Evolutionary conservation across 2,797 vertebrate species (phyloP).

Genomic region (Simalia tracyae): DNA sequence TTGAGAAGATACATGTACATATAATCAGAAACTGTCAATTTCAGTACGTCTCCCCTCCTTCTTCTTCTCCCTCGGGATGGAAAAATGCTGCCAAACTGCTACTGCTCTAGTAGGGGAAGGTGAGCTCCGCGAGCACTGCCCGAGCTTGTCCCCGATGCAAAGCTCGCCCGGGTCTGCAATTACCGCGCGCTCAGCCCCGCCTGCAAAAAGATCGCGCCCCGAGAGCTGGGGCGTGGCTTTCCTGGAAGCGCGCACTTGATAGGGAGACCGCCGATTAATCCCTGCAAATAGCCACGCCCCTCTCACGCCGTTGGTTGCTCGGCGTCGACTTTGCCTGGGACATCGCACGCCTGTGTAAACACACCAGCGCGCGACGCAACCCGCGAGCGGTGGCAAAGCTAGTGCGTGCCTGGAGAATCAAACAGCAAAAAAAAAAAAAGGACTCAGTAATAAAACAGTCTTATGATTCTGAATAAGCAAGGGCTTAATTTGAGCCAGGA

Average conservation of each 20-base stretch:
- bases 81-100: constrained; percentile 72
- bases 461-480: neutral
- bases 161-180: constrained; percentile 60
- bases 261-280: too few species aligned
- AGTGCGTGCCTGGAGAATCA: neutral
- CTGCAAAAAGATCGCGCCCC: constrained; percentile 17
- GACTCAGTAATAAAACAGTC: neutral
- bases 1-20: too few species aligned
- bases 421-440: neutral
- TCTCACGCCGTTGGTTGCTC: too few species aligned
- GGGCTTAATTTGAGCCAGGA: neutral
- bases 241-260: neutral
- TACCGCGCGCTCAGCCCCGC: constrained; percentile 27
- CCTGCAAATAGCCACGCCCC: neutral
- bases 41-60: neutral
- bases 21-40: neutral
- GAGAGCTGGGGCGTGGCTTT: accelerated
- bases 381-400: too few species aligned
- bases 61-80: constrained; percentile 39
- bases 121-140: constrained; percentile 42
- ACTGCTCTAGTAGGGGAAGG: constrained; percentile 15
- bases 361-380: too few species aligned
- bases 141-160: constrained; percentile 63
- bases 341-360: neutral
- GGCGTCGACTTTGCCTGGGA: neutral